A percentile compares a stretch with the other conserved stretches of the same genome.
Conservation (phyloP, 2,888 invertebrate species). For the Drosophila testacea region DNA sequence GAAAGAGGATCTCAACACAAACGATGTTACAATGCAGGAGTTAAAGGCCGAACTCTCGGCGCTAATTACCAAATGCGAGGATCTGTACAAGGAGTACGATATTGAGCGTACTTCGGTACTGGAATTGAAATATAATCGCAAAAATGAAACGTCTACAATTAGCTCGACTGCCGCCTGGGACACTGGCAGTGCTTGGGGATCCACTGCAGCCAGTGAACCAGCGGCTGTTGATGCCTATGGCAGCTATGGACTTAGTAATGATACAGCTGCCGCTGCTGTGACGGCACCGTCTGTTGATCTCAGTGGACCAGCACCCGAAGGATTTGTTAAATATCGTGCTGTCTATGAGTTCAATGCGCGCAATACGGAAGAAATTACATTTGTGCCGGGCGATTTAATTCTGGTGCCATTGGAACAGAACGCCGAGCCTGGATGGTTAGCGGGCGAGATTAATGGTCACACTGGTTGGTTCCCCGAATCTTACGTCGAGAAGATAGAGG, state of each 20-base stretch:
- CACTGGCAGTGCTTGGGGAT: slow-evolving; percentile 66
- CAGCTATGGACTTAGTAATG: slow-evolving; percentile 68
- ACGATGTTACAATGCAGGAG: slow-evolving; percentile 91
- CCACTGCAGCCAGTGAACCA: slow-evolving; percentile 35
- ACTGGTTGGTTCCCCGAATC: slow-evolving; percentile 99
- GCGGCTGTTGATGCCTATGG: slow-evolving; percentile 71
- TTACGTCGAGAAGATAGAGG: slow-evolving; percentile 93
- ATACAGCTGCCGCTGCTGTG: slow-evolving; percentile 72
- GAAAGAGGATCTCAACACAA: slow-evolving; percentile 92
- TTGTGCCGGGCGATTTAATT: slow-evolving; percentile 97
- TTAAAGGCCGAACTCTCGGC: slow-evolving; percentile 89
- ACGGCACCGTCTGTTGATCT: slow-evolving; percentile 65
- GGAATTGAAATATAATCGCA: slow-evolving; percentile 86
- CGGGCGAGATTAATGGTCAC: slow-evolving; percentile 95
- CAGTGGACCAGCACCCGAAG: slow-evolving; percentile 85
- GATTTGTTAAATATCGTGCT: slow-evolving; percentile 92
- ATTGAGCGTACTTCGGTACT: slow-evolving; percentile 87
- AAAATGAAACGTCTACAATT: slow-evolving; percentile 81
- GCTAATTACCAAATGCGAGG: slow-evolving; percentile 89
- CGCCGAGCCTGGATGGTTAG: slow-evolving; percentile 98
- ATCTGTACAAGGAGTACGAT: slow-evolving; percentile 89
- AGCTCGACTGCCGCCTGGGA: slow-evolving; percentile 87
- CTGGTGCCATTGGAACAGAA: slow-evolving; percentile 90
- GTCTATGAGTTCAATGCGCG: slow-evolving; percentile 97
- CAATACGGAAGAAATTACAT: slow-evolving; percentile 95